A percentile compares a stretch with the other conserved stretches of the same genome.
Evolutionary conservation across 2,797 vertebrate genomes (phyloP).

Genomic region (Scolopax rusticola): DNA sequence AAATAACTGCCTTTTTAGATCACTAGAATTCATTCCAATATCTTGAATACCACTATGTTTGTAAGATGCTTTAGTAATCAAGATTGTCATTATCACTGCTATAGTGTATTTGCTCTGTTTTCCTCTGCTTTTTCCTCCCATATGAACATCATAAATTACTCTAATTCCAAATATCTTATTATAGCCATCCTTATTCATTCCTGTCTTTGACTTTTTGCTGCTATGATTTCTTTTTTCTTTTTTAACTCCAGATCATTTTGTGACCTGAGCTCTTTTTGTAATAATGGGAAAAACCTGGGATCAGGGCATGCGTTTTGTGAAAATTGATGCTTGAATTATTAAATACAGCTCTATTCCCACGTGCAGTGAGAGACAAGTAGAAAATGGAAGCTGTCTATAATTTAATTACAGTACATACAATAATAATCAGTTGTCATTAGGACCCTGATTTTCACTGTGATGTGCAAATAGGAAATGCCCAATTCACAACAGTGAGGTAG

Average conservation of each 20-base stretch:
- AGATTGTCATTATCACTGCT: neutral
- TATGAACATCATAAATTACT: neutral
- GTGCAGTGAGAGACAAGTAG: neutral
- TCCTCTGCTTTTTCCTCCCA: neutral
- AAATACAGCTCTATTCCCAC: neutral
- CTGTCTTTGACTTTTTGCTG: neutral
- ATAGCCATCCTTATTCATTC: neutral
- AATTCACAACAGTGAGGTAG: neutral
- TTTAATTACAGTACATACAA: conserved; percentile 49
- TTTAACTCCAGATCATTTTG: neutral
- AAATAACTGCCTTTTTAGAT: neutral
- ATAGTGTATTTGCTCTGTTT: neutral
- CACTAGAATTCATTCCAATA: neutral
- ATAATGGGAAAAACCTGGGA: neutral
- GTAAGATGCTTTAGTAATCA: neutral
- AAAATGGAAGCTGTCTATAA: conserved; percentile 50
- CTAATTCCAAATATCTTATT: neutral
- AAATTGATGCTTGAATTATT: conserved; percentile 58
- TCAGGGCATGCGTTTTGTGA: neutral
- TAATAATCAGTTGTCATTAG: conserved; percentile 47
- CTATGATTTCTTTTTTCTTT: neutral
- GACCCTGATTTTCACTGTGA: neutral
- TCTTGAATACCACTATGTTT: neutral
- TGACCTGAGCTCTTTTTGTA: neutral
- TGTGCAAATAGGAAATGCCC: neutral